Evolutionary conservation across 1,140 invertebrate species (phyloP), one percentile per base, ranked within the genome.

Genomic region (Diploscapter pachys): DNA sequence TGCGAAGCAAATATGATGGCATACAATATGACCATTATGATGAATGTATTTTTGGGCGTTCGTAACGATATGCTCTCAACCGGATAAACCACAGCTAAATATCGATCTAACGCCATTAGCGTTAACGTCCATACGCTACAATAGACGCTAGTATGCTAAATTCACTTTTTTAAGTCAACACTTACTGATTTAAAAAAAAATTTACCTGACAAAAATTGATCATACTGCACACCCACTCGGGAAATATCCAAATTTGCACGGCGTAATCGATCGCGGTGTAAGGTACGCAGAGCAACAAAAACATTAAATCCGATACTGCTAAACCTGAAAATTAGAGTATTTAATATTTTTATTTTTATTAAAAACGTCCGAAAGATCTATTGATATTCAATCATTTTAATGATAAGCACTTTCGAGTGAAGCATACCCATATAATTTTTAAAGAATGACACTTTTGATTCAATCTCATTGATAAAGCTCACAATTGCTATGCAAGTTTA

Each of bases 261-360:
- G 93, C 91, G 86, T 94, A 95, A 81, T 94, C 93, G 11, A 91
- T 91, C 1, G 92, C 93, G 4, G 93, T 95, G 84, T 94, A 94
- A 0, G 95, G 95, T 52, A 97, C 93, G 87, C 95, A 98, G 86
- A 97, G 94, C 63, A 95, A 90, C 57, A 97, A 93, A 86, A 98
- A 97, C 4, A 95, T 89, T 5, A 97, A 88, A 86, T 98, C 95
- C 4, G 95, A 94, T 31, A 80, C 76, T 55, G 82, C 81, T 31
- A 84, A 73, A 6, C 81, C 81, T 80, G 66, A 50, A 76, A 81
- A 61, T 52, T 63, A n/a, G 5, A 2, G 0, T 72, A n/a, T n/a
- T 3, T 3, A 73, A 13, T 11, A 52, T 48, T 57, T 48, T 5
- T n/a, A 31, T 31, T 31, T 31, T 31, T 31, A 31, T 31, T 31